Evolutionary conservation across 64 coral and sea anemone genomes (phyloP), one percentile per base, ranked within the genome.

Genomic region (Actinia tenebrosa): DNA sequence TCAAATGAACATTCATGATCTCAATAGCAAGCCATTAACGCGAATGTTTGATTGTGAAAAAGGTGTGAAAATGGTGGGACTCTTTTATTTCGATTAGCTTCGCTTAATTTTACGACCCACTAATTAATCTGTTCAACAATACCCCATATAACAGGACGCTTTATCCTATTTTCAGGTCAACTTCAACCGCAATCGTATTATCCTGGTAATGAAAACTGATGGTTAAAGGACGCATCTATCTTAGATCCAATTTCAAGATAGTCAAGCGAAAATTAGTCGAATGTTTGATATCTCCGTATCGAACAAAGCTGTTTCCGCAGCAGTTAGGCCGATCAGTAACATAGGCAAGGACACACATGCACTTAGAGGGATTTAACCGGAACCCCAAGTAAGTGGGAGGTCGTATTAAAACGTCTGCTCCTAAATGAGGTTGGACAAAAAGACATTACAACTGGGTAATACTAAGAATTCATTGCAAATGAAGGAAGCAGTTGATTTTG

Each of bases 1-100:
- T 80, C 62, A 87, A 92, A 92, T 92, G 90, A 92, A 86, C 90
- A 92, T 92, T 87, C 86, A 87, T 56, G 79, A 69, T 83, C 78
- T 92, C 85, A 83, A 91, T 87, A 53, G 85, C 53, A 69, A 61
- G 90, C 90, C 90, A 91, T 91, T 87, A 91, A 83, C 90, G 78
- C 86, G 30, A 47, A 87, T 80, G 77, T 71, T 64, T 87, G 66
- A 91, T 91, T 91, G 90, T 91, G 78, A 58, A 42, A 64, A 81
- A 91, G 59, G 84, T 84, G 78, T 59, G 85, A 87, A 80, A 91
- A 83, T 87, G 79, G 79, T 86, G 85, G 85, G 85, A 58, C 84
- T 71, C 60, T 79, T 86, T 86, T 91, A 87, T 87, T 91, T 63
- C 59, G 83, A 85, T 85, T 85, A 85, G 19, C 83, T 60, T 85